phyloP scores from a whole-genome alignment of 2,888 invertebrate genomes.

The Epinotia ramella region DNA sequence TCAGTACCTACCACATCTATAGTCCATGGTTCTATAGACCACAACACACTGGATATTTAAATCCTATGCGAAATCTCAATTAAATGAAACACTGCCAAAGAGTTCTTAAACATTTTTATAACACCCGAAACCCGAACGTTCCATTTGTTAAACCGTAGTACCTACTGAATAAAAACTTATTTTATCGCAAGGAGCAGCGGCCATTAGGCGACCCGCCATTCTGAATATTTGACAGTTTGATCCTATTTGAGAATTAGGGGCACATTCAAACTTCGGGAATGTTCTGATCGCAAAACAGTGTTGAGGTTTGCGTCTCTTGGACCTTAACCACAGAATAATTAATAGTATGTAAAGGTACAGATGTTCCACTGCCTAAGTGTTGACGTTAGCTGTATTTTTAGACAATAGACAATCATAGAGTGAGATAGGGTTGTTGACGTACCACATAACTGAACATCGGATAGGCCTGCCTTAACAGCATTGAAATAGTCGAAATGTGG shows the following conservation, averaged over 20 bases:
- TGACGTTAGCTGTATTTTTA: no score
- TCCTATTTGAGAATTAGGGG: slow-evolving; percentile 20
- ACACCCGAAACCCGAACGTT: not conserved
- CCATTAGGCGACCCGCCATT: slow-evolving; percentile 32
- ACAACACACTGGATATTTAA: no score
- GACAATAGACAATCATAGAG: no score
- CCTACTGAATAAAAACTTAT: not conserved
- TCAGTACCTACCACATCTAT: no score
- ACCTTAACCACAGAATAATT: no score
- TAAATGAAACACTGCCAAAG: not conserved
- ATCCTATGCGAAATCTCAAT: no score
- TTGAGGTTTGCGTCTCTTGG: not conserved
- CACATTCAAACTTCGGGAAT: slow-evolving; percentile 36
- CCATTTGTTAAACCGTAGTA: not conserved
- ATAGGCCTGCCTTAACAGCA: not conserved
- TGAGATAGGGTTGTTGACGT: no score
- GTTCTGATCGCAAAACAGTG: slow-evolving; percentile 3
- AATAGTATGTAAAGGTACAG: no score
- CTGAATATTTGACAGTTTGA: slow-evolving; percentile 41
- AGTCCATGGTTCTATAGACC: no score
- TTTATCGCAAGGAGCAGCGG: slow-evolving; percentile 14
- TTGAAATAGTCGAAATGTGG: no score
- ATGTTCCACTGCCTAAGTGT: no score
- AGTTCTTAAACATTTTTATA: not conserved
- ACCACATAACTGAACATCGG: no score